These are phyloP conservation scores for Anoplopoma fimbria DNA, from an alignment of 2,113 vertebrate genomes.

Conservation along the genomic window DNA sequence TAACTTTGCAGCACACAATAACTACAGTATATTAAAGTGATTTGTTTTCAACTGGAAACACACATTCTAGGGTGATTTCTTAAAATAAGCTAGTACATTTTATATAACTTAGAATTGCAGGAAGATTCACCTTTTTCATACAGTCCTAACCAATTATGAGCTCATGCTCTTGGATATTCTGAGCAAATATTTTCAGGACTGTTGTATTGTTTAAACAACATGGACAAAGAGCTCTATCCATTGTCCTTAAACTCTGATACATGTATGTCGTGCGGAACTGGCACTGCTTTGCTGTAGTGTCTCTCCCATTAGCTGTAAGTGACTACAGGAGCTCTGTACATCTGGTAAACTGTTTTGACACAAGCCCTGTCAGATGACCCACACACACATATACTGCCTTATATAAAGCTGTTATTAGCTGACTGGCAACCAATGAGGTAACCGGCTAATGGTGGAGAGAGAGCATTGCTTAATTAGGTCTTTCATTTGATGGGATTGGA, in stretches of 20 bases:
- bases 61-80: background rate
- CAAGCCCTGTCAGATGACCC: background rate
- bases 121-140: background rate
- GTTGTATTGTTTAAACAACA: background rate
- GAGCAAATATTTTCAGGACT: background rate
- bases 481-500: conserved; percentile 61
- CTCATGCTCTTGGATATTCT: background rate
- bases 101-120: background rate
- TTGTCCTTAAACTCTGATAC: background rate
- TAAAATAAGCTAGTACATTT: background rate
- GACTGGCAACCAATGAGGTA: conserved; percentile 58
- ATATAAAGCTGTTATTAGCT: conserved; percentile 40
- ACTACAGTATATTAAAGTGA: background rate
- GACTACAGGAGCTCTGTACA: background rate
- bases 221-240: background rate
- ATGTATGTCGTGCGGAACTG: background rate
- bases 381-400: background rate
- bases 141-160: background rate
- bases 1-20: background rate
- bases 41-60: background rate
- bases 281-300: background rate
- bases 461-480: conserved; percentile 70
- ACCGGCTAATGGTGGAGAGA: conserved; percentile 67
- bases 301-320: conserved; percentile 1
- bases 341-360: conserved; percentile 2